Base-by-base conservation (phyloP, 2,797 vertebrate genomes). In the Cichlasoma orientale region DNA sequence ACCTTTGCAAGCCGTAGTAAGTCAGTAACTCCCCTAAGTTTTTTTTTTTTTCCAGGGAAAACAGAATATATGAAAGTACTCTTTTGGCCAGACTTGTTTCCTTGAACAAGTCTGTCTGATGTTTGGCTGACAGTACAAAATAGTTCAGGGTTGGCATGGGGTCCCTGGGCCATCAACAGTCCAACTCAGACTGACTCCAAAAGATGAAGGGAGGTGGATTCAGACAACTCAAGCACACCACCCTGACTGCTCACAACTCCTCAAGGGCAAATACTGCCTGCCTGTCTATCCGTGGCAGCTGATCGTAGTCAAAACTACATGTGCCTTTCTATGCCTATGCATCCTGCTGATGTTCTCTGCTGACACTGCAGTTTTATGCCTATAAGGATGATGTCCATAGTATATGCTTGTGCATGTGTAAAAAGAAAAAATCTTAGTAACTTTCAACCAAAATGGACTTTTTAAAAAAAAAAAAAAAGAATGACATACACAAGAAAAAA, bases 151-250 rank as follows among this genome's bases (percentile, higher is more conserved):
- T 85, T 84, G 83, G 83, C 83, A 84, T 59, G 72, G 63, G 82
- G 80, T 91, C 88, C 79, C 69, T 85, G 77, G 72, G 78, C 86
- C 86, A 90, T 90, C 82, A 79, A 75, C 86, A 84, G 81, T 59
- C 73, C 87, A 92, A 84, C 82, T 81, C 82, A 89, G 81, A 86
- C 81, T 61, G 82, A 82, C 74, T 89, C 78, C 23, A 77, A 88
- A 83, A 88, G 89, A 91, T 90, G 80, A 93, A 92, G 87, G 76
- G 72, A 89, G 79, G 85, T 87, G 80, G 78, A 87, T 86, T 85
- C 74, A 83, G 83, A 87, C 80, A 82, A 89, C 55, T 85, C 71
- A 80, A 81, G 73, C 80, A 61, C 75, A 86, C 81, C 80, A 82
- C 72, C 79, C 86, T 81, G 82, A 71, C 80, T 79, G 69, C 82